These are phyloP conservation scores for Noctua janthina DNA, from an alignment of 2,888 invertebrate genomes.

Conservation along the genomic window DNA sequence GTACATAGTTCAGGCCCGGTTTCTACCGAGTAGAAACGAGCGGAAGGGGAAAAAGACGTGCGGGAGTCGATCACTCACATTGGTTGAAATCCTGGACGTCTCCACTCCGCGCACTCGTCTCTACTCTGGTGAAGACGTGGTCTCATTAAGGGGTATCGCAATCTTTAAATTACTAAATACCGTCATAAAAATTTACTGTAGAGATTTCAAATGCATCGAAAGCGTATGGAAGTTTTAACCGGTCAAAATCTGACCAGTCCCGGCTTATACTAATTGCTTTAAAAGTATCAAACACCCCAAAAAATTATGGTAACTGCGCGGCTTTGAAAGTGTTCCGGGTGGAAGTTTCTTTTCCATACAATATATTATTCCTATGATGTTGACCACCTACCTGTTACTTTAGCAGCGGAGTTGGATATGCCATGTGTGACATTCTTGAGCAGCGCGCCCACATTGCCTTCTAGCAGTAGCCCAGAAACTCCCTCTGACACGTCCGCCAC, in stretches of 20 bases:
- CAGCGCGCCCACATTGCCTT: constrained; percentile 97
- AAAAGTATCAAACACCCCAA: not conserved
- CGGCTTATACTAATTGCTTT: not conserved
- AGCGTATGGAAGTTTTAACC: not conserved
- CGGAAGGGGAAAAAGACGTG: not conserved
- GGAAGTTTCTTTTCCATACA: not conserved
- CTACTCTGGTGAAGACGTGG: not conserved
- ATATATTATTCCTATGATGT: not conserved
- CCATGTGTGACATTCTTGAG: constrained; percentile 99
- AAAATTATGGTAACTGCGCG: not conserved
- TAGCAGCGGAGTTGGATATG: constrained; percentile 98
- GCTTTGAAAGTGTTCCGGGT: not conserved
- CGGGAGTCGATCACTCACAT: not conserved
- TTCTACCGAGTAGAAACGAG: not conserved
- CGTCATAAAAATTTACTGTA: not conserved
- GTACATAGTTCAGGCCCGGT: not conserved
- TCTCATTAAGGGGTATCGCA: not conserved
- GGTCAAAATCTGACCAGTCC: not conserved
- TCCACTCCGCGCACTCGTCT: not conserved
- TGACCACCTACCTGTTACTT: constrained; percentile 93
- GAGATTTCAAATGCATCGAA: not conserved
- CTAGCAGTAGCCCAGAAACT: constrained; percentile 96
- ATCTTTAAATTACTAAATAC: not conserved
- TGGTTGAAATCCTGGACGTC: not conserved
- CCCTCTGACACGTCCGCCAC: constrained; percentile 99